A percentile compares a stretch with the other conserved stretches of the same genome.
These are phyloP conservation scores for Astropecten irregularis DNA, from an alignment of 53 echinoderm and acorn worm genomes.

Conservation along the genomic window DNA sequence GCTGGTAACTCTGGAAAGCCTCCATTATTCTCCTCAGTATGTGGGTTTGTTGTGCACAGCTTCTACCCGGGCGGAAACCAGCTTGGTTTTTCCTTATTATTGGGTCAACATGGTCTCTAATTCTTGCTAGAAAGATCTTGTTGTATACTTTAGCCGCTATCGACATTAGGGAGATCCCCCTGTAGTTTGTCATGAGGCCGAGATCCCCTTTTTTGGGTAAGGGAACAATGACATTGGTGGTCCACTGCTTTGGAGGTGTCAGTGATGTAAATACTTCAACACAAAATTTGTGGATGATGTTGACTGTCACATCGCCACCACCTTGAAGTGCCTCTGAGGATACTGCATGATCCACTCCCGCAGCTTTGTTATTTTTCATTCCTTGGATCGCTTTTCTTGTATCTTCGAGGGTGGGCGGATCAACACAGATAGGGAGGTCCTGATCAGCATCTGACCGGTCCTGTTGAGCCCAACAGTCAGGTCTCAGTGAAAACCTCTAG, in stretches of 20 bases:
- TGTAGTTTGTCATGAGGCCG: conserved; percentile 7
- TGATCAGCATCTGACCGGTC: no score
- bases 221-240: conserved; percentile 37
- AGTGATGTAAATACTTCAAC: conserved; percentile 22
- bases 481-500: no score
- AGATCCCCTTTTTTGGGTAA: conserved; percentile 36
- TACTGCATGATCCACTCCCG: conserved; percentile 26
- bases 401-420: neutral
- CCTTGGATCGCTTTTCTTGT: conserved; percentile 5
- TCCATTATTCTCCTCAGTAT: conserved; percentile 37
- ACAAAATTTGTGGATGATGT: conserved; percentile 34
- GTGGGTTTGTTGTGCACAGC: conserved; percentile 47
- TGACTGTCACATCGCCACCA: conserved; percentile 35
- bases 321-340: conserved; percentile 43
- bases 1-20: conserved; percentile 36
- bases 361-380: conserved; percentile 27
- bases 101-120: neutral
- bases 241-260: conserved; percentile 38
- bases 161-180: conserved; percentile 29
- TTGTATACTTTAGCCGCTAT: conserved; percentile 30
- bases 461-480: no score
- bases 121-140: neutral
- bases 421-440: neutral
- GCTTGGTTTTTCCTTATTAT: conserved; percentile 35
- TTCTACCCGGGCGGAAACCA: neutral